Conservation (phyloP, 2,888 invertebrate species). For the Chironomus riparius region DNA sequence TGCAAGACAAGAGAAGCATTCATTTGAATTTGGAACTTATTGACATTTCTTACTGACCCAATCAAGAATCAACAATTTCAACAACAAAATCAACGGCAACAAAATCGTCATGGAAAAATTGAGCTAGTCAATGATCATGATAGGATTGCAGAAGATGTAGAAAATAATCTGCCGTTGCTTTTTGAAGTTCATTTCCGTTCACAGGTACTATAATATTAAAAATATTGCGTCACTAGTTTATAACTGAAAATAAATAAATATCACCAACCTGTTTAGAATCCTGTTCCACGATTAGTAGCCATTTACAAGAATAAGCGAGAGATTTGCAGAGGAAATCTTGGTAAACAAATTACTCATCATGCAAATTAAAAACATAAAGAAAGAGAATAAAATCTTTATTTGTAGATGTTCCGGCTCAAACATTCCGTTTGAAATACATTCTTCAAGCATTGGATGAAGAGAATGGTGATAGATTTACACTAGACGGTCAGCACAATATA, state of each 20-base stretch:
- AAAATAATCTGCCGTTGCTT: slow-evolving; percentile 10
- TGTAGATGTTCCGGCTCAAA: background rate
- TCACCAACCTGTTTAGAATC: background rate
- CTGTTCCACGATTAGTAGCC: slow-evolving; percentile 10
- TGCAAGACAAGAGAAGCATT: too few relatives aligned
- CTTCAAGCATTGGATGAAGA: background rate
- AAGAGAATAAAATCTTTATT: background rate
- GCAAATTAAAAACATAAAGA: background rate
- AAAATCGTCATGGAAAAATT: background rate
- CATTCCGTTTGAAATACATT: background rate
- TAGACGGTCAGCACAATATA: background rate
- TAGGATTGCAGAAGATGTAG: background rate
- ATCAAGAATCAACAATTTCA: background rate
- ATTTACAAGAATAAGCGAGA: slow-evolving; percentile 1
- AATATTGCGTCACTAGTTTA: background rate
- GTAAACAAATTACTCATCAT: background rate
- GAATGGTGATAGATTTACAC: background rate
- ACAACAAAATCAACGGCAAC: background rate
- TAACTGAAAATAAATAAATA: background rate
- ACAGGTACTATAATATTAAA: background rate
- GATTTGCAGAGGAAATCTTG: background rate
- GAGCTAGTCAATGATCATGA: background rate
- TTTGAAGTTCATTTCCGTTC: background rate
- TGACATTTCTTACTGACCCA: background rate
- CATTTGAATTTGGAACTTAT: background rate